These are phyloP conservation scores for Drosophila monieri DNA, from an alignment of 2,888 invertebrate genomes.

Conservation along the genomic window DNA sequence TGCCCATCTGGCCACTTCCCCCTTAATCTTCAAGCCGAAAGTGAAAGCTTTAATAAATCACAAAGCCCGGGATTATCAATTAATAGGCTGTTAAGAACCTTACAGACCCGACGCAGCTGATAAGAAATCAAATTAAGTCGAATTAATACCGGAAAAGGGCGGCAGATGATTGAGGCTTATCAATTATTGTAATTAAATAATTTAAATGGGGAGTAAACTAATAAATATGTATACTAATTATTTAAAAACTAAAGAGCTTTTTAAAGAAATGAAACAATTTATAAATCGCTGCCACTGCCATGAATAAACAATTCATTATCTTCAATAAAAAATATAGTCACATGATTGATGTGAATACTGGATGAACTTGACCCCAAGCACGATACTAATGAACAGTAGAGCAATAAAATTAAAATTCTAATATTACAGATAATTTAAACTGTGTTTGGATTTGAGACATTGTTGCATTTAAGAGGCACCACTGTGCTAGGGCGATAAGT, in stretches of 20 bases:
- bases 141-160: neutral
- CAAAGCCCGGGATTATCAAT: constrained; percentile 29
- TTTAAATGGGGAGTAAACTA: neutral
- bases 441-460: no score
- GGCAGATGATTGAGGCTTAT: neutral
- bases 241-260: no score
- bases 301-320: constrained; percentile 63
- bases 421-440: neutral
- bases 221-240: neutral
- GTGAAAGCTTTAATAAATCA: constrained; percentile 40
- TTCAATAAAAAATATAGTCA: constrained; percentile 39
- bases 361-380: constrained; percentile 53
- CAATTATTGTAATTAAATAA: neutral
- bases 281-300: neutral
- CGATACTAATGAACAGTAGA: neutral
- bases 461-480: neutral
- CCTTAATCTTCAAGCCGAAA: constrained; percentile 12
- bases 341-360: constrained; percentile 55
- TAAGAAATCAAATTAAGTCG: constrained; percentile 20
- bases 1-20: neutral
- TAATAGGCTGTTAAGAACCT: constrained; percentile 19
- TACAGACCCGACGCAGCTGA: constrained; percentile 8
- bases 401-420: neutral
- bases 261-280: neutral
- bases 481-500: constrained; percentile 59